Evolutionary conservation across 2,113 vertebrate genomes (phyloP), one percentile per base, ranked within the genome.

Genomic region (Narcine bancroftii): DNA sequence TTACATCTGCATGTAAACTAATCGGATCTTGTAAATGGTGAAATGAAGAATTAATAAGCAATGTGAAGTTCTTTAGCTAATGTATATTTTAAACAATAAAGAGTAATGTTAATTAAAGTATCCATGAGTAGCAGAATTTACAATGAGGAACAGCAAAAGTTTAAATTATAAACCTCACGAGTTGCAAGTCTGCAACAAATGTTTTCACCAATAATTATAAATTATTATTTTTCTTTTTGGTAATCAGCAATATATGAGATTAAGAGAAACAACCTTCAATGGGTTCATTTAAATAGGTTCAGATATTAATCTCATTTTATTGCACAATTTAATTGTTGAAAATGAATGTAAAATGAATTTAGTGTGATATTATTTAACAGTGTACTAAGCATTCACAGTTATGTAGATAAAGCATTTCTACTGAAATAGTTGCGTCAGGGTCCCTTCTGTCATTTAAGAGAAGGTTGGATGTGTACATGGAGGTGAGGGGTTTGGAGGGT

Each of bases 211-310:
- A 42, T 45, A 71, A 45, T 91, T 71, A 69, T 91, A 69, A 65
- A 47, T 63, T 33, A 89, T 91, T 39, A 89, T 89, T 89, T 91
- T 91, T 29, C 65, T 47, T 69, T 71, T 39, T 47, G 11, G 89
- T 69, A 24, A 69, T 91, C 39, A 69, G 29, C 89, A 69, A 65
- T 69, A 91, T 69, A 69, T 33, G 24, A 69, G 26, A 45, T 71
- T 4, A 71, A 91, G 9, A 65, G 65, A 91, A 45, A 69, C 63
- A 91, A 47, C 19, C 89, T 91, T 91, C 26, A 91, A 91, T 91
- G 69, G 36, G 63, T 91, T 45, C 45, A 47, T 45, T 69, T 91
- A 65, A 91, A 45, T 91, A 69, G 36, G 63, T 71, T 71, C 63
- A 45, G 71, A 91, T 87, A 91, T 91, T 9, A 71, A 71, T 69